Evolutionary conservation across 2,113 vertebrate genomes (phyloP).

Genomic region (Phaethon lepturus): DNA sequence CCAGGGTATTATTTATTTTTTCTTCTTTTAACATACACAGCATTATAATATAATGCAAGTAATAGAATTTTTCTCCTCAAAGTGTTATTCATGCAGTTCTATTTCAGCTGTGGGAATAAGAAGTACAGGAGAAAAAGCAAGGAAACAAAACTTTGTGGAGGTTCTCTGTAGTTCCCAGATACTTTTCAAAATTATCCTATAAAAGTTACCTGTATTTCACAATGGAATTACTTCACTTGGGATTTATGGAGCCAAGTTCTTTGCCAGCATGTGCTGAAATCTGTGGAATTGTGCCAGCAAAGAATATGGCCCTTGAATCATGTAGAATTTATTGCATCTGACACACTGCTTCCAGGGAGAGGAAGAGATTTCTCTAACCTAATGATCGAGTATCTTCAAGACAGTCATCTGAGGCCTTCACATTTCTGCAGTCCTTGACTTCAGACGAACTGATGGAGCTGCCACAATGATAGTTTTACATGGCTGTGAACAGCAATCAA

Average conservation of each 20-base stretch:
- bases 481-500: not conserved
- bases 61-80: not conserved
- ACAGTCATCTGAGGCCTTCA: not conserved
- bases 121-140: not conserved
- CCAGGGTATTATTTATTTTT: not conserved
- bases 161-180: not conserved
- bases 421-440: not conserved
- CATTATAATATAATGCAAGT: not conserved
- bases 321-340: slow-evolving; percentile 29
- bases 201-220: not conserved
- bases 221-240: not conserved
- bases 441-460: not conserved
- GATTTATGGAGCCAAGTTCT: slow-evolving; percentile 18
- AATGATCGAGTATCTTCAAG: not conserved
- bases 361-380: not conserved
- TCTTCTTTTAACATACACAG: not conserved
- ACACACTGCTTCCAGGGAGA: not conserved
- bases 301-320: not conserved
- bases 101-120: not conserved
- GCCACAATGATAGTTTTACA: not conserved
- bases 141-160: not conserved
- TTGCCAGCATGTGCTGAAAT: not conserved
- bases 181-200: not conserved
- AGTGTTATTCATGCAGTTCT: not conserved
- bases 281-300: not conserved